These are phyloP conservation scores for Papilio polyxenes DNA, from an alignment of 1,140 invertebrate genomes.

Conservation along the genomic window DNA sequence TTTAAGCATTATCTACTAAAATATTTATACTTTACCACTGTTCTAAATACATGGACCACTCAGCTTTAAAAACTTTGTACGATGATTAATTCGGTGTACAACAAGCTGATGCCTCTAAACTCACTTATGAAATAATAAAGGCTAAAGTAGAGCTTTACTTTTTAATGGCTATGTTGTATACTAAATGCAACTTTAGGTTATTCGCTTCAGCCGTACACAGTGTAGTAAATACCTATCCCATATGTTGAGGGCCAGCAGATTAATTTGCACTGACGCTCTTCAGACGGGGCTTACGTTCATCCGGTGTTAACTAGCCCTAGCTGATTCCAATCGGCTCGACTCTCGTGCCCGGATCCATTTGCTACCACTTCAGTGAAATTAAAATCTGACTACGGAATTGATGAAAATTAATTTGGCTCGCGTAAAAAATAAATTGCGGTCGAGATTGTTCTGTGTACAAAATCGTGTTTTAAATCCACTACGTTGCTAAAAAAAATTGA, in stretches of 20 bases:
- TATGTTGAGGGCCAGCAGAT: neutral
- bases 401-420: neutral
- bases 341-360: slow-evolving; percentile 22
- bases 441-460: slow-evolving; percentile 1
- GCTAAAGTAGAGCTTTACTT: neutral
- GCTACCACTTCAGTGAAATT: slow-evolving; percentile 15
- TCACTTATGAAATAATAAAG: neutral
- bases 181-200: neutral
- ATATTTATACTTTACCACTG: too few species aligned
- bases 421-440: neutral
- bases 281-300: slow-evolving; percentile 15
- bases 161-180: neutral
- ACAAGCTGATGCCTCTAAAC: neutral
- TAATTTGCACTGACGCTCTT: slow-evolving; percentile 24
- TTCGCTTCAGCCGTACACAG: neutral
- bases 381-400: slow-evolving; percentile 2
- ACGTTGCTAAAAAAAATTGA: too few species aligned
- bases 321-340: neutral
- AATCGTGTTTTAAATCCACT: neutral
- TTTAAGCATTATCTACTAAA: neutral
- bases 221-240: neutral
- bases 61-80: neutral
- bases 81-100: neutral
- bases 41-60: neutral
- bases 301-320: slow-evolving; percentile 21